Percentiles rank a stretch among this genome's conserved stretches.
These are phyloP conservation scores for Nymphalis polychloros DNA, from an alignment of 2,888 invertebrate genomes.

Conservation along the genomic window DNA sequence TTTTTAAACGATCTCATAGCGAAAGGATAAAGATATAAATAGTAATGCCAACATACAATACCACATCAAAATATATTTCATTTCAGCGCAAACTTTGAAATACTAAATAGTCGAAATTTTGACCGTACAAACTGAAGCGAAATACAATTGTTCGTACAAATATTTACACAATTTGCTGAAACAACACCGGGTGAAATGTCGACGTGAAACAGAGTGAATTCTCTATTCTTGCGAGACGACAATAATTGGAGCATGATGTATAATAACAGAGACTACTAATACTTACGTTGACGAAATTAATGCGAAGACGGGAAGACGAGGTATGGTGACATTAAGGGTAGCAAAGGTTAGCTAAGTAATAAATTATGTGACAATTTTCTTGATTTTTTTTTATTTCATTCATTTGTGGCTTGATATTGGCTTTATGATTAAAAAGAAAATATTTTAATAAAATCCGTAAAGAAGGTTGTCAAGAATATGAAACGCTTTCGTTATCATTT, in stretches of 20 bases:
- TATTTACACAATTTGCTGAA: slow-evolving; percentile 39
- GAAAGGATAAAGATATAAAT: too few relatives aligned
- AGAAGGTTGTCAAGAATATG: too few relatives aligned
- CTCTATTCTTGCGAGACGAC: slow-evolving; percentile 53
- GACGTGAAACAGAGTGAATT: slow-evolving; percentile 38
- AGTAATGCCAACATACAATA: too few relatives aligned
- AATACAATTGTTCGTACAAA: slow-evolving; percentile 33
- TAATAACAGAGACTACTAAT: slow-evolving; percentile 49
- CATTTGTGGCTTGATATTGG: too few relatives aligned
- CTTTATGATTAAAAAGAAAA: too few relatives aligned
- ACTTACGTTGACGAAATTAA: slow-evolving; percentile 62
- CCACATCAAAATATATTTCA: too few relatives aligned
- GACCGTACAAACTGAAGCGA: slow-evolving; percentile 25
- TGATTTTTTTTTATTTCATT: too few relatives aligned
- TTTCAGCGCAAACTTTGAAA: not conserved
- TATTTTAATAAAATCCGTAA: too few relatives aligned
- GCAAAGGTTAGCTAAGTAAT: not conserved
- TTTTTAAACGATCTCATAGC: too few relatives aligned
- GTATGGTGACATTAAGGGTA: slow-evolving; percentile 5
- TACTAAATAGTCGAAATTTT: slow-evolving; percentile 18
- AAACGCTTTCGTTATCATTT: too few relatives aligned
- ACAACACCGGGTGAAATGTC: slow-evolving; percentile 36
- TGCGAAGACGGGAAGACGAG: slow-evolving; percentile 53
- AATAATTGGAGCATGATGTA: slow-evolving; percentile 66
- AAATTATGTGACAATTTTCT: not conserved